These are phyloP conservation scores for Paracentrotus lividus DNA, from an alignment of 53 echinoderm and acorn worm species.

Conservation along the genomic window DNA sequence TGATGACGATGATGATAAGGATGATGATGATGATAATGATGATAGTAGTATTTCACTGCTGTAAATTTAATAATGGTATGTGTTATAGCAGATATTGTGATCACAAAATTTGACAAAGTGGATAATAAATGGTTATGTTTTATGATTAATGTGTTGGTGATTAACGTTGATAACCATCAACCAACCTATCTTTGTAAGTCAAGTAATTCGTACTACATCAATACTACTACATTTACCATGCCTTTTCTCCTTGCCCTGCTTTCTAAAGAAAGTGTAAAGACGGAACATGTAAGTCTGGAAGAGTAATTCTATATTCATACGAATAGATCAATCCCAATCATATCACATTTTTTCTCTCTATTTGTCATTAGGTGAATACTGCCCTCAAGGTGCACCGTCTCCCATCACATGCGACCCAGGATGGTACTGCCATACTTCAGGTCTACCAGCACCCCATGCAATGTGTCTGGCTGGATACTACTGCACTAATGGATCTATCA, in stretches of 20 bases:
- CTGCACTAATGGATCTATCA: conserved; percentile 84
- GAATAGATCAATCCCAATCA: neutral
- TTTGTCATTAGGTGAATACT: conserved; percentile 85
- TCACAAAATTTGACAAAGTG: no score
- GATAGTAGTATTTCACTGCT: neutral
- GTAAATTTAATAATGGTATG: neutral
- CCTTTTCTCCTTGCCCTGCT: no score
- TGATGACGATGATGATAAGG: conserved; percentile 11
- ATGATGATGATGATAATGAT: neutral
- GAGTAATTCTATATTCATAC: no score
- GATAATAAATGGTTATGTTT: neutral
- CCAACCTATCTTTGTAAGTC: no score
- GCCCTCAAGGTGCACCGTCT: conserved; percentile 83
- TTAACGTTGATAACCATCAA: no score
- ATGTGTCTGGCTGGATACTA: conserved; percentile 91
- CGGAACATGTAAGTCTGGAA: no score
- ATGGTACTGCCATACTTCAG: conserved; percentile 80
- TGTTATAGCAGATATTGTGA: no score
- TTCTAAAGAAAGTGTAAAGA: no score
- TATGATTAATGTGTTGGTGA: neutral
- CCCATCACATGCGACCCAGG: conserved; percentile 90
- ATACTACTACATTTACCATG: no score
- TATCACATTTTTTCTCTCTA: neutral
- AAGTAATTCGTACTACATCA: no score
- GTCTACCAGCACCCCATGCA: conserved; percentile 72